phyloP scores from a whole-genome alignment of 2,113 vertebrate species.

The Setophaga coronata region DNA sequence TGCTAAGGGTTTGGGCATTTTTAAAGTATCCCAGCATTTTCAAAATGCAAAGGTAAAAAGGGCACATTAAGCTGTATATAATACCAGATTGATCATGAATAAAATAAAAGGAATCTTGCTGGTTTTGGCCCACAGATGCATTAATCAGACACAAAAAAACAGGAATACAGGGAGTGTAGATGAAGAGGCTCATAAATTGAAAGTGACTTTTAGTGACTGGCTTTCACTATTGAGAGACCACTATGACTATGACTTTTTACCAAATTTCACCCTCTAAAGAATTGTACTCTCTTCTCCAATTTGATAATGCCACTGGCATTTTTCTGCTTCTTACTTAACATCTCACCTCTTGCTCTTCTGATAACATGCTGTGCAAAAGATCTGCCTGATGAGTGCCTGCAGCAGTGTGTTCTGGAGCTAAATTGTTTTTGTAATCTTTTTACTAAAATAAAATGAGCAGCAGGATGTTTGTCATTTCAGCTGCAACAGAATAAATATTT shows the following conservation, averaged over 20 bases:
- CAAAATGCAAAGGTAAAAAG: neutral
- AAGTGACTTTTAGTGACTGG: neutral
- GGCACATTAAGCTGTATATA: neutral
- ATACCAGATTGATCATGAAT: neutral
- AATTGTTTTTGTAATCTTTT: neutral
- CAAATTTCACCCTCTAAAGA: neutral
- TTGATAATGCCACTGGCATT: neutral
- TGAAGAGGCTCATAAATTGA: neutral
- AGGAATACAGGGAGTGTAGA: neutral
- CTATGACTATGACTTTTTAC: neutral
- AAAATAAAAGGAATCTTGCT: neutral
- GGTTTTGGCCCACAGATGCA: neutral
- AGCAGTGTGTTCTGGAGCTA: neutral
- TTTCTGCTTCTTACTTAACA: constrained; percentile 24
- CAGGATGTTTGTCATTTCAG: constrained; percentile 36
- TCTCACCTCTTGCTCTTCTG: constrained; percentile 24
- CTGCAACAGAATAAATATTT: constrained; percentile 48
- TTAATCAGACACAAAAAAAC: neutral
- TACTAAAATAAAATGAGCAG: constrained; percentile 22
- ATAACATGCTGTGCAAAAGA: constrained; percentile 6
- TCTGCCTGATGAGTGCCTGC: constrained; percentile 1
- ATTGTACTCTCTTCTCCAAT: neutral
- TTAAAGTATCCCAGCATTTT: neutral
- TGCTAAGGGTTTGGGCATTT: neutral
- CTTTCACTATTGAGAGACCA: neutral